Evolutionary conservation across 2,888 invertebrate genomes (phyloP).

Genomic region (Brassicogethes aeneus): DNA sequence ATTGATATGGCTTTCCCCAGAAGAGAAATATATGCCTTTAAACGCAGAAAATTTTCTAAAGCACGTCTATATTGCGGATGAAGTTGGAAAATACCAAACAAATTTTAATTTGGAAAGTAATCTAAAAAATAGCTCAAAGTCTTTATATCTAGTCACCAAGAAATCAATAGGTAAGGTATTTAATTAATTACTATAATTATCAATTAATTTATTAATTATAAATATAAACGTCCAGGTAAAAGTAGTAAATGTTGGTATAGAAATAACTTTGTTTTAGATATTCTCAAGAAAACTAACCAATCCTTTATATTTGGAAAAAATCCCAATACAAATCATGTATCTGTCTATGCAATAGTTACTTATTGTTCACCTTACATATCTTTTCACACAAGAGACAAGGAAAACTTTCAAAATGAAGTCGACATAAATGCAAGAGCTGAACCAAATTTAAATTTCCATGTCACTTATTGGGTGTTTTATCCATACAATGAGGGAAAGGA

Average conservation of each 20-base stretch:
- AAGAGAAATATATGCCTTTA: constrained; percentile 54
- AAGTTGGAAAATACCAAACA: constrained; percentile 21
- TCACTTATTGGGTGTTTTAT: constrained; percentile 63
- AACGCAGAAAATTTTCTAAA: constrained; percentile 53
- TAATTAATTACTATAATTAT: background rate
- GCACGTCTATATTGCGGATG: constrained; percentile 41
- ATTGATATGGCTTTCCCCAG: constrained; percentile 55
- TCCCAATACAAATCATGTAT: constrained; percentile 46
- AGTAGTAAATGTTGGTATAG: background rate
- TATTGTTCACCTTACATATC: constrained; percentile 35
- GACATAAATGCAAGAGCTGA: constrained; percentile 12
- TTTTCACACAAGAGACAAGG: constrained; percentile 11
- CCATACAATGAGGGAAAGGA: constrained; percentile 57
- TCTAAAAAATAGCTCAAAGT: constrained; percentile 23
- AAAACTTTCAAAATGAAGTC: constrained; percentile 12
- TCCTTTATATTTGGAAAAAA: constrained; percentile 54
- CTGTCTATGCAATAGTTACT: constrained; percentile 51
- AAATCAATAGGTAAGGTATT: constrained; percentile 38
- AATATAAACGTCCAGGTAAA: no score
- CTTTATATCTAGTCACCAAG: constrained; percentile 45
- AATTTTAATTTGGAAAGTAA: constrained; percentile 8
- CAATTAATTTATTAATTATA: background rate
- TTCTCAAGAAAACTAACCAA: constrained; percentile 38
- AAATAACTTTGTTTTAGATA: constrained; percentile 31
- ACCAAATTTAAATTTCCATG: constrained; percentile 42